Evolutionary conservation across 2,113 vertebrate species (phyloP).

Genomic region (Leiothrix lutea): DNA sequence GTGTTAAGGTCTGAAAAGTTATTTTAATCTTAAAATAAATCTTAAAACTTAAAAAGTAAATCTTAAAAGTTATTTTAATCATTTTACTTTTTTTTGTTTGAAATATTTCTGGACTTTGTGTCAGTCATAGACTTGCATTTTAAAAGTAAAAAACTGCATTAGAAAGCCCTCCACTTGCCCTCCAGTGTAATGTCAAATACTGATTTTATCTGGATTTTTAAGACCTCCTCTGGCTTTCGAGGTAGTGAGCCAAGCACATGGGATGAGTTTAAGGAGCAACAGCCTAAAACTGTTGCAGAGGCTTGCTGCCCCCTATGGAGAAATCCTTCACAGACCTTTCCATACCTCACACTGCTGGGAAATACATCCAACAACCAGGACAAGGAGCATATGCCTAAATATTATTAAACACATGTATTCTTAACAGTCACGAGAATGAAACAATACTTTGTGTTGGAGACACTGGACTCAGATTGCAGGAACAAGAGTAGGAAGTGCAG

Average conservation of each 20-base stretch:
- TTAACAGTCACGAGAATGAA: neutral
- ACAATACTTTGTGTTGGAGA: neutral
- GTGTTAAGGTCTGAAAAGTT: neutral
- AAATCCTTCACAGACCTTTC: neutral
- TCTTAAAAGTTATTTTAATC: neutral
- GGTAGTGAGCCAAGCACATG: neutral
- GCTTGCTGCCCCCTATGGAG: constrained; percentile 54
- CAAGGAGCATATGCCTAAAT: neutral
- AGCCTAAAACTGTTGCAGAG: neutral
- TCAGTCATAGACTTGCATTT: neutral
- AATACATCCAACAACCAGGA: neutral
- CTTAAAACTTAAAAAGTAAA: too few relatives aligned
- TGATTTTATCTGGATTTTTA: neutral
- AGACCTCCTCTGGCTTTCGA: neutral
- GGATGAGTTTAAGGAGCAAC: neutral
- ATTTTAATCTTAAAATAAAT: neutral
- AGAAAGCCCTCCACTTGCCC: neutral
- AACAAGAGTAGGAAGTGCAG: neutral
- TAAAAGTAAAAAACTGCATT: neutral
- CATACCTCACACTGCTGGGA: neutral
- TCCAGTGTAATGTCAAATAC: neutral
- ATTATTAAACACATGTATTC: neutral
- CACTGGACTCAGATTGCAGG: neutral
- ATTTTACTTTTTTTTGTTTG: neutral
- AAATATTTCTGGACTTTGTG: neutral